Percentiles rank a stretch among this genome's conserved stretches.
These are phyloP conservation scores for Mimumesa dahlbomi DNA, from an alignment of 2,888 invertebrate genomes.

Conservation along the genomic window DNA sequence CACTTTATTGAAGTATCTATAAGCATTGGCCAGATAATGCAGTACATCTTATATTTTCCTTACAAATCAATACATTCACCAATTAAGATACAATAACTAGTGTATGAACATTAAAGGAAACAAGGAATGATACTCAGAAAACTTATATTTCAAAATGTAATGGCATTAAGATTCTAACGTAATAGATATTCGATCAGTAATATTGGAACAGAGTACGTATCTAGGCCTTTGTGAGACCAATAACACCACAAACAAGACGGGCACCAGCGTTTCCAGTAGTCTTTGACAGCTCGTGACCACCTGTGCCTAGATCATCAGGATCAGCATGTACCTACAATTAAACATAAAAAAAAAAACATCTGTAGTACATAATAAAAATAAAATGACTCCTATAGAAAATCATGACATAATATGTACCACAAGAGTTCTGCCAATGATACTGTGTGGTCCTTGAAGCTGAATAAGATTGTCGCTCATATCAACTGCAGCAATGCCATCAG, in stretches of 20 bases:
- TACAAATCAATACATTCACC: no score
- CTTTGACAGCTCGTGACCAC: conserved; percentile 95
- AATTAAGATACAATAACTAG: no score
- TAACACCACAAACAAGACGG: conserved; percentile 93
- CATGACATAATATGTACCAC: conserved; percentile 81
- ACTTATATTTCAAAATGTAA: conserved; percentile 18
- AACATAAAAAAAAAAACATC: conserved; percentile 1
- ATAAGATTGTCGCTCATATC: conserved; percentile 84
- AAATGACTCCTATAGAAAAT: neutral
- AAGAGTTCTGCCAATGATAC: conserved; percentile 91
- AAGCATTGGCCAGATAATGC: no score
- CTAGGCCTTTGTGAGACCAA: conserved; percentile 85
- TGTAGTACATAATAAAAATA: neutral
- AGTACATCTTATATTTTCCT: no score
- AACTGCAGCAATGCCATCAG: conserved; percentile 85
- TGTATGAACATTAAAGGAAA: conserved; percentile 24
- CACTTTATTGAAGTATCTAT: no score
- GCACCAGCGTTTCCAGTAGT: conserved; percentile 97
- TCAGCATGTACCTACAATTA: conserved; percentile 88
- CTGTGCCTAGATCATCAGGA: conserved; percentile 95
- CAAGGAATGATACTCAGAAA: conserved; percentile 43
- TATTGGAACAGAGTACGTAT: conserved; percentile 2
- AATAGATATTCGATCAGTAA: conserved; percentile 7
- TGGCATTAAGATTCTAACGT: conserved; percentile 12
- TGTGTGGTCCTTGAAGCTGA: conserved; percentile 86